These are phyloP conservation scores for Diabrotica undecimpunctata DNA, from an alignment of 1,140 invertebrate species.

Conservation along the genomic window DNA sequence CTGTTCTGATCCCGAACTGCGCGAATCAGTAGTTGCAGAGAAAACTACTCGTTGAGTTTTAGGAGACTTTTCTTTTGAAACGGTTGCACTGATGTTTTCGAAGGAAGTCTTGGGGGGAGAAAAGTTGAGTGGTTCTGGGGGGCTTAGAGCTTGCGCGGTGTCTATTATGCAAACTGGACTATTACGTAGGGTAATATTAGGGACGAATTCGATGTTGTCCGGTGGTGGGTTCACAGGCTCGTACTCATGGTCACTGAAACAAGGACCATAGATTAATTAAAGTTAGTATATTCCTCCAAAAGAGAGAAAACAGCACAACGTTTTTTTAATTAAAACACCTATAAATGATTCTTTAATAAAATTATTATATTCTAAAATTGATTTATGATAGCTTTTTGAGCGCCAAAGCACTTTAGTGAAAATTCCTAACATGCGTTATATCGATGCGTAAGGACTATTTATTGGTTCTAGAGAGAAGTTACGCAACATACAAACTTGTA, in stretches of 20 bases:
- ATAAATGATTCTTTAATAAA: too few species aligned
- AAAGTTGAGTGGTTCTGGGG: conserved; percentile 3
- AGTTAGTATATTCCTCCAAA: background rate
- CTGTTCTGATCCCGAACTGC: conserved; percentile 15
- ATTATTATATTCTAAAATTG: too few species aligned
- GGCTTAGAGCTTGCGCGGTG: conserved; percentile 14
- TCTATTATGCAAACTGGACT: conserved; percentile 11
- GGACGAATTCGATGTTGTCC: conserved; percentile 20
- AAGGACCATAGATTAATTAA: background rate
- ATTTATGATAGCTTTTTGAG: too few species aligned
- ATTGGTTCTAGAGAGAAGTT: too few species aligned
- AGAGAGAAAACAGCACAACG: too few species aligned
- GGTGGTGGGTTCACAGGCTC: conserved; percentile 62
- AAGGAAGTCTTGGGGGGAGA: background rate
- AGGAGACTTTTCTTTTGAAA: background rate
- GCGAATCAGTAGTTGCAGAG: conserved; percentile 9
- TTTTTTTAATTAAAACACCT: too few species aligned
- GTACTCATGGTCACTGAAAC: conserved; percentile 83
- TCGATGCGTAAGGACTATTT: too few species aligned
- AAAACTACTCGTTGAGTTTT: conserved; percentile 4
- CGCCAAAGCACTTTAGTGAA: too few species aligned
- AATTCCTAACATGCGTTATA: too few species aligned
- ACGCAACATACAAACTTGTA: too few species aligned
- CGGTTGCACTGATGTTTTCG: background rate
- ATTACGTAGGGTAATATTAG: background rate